These are phyloP conservation scores for Sander lucioperca DNA, from an alignment of 2,113 vertebrate genomes.

Conservation along the genomic window DNA sequence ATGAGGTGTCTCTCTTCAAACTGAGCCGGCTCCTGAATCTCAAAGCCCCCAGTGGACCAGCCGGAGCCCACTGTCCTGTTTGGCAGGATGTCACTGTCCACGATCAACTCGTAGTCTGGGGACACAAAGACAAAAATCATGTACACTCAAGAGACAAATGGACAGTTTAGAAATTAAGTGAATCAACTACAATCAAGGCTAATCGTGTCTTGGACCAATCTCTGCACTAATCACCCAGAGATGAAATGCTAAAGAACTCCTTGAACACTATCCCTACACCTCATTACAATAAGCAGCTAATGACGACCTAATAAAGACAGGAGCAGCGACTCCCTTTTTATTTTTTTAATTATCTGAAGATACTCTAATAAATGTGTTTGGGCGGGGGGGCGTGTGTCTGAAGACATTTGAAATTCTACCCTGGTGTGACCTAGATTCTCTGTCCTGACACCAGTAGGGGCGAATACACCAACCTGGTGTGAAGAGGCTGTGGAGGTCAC, in stretches of 20 bases:
- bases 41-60: slow-evolving; percentile 87
- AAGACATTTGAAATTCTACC: slow-evolving; percentile 7
- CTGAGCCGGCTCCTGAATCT: slow-evolving; percentile 91
- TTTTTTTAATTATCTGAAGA: not conserved
- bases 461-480: slow-evolving; percentile 89
- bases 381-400: not conserved
- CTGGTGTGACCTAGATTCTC: slow-evolving; percentile 35
- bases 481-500: slow-evolving; percentile 97
- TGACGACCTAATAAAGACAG: not conserved
- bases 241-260: not conserved
- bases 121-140: not conserved
- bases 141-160: not conserved
- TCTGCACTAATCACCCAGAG: not conserved
- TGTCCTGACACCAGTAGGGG: not conserved
- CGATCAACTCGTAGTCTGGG: slow-evolving; percentile 93
- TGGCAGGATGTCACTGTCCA: slow-evolving; percentile 93
- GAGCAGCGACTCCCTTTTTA: not conserved
- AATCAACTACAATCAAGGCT: not conserved
- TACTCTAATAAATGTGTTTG: not conserved
- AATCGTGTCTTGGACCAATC: not conserved
- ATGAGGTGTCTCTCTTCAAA: slow-evolving; percentile 98
- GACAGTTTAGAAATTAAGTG: no score
- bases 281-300: not conserved
- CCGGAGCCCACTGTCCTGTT: slow-evolving; percentile 86
- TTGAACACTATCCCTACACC: not conserved